Percentiles rank a stretch among this genome's conserved stretches.
phyloP scores from a whole-genome alignment of 2,888 invertebrate genomes.

The Geotrupes spiniger region DNA sequence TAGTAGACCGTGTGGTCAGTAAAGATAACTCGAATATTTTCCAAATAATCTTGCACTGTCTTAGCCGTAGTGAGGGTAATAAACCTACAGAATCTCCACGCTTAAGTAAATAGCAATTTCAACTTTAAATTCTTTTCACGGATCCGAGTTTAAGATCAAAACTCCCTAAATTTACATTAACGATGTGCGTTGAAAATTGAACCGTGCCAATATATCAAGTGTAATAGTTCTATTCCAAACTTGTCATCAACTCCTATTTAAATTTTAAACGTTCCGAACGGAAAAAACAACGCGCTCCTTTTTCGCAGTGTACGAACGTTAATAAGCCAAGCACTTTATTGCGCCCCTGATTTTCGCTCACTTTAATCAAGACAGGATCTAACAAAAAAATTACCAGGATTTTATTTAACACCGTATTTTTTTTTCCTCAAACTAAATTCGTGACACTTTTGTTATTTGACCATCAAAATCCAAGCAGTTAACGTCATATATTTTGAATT shows the following conservation, averaged over 20 bases:
- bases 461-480: background rate
- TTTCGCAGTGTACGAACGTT: no score
- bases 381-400: constrained; percentile 2
- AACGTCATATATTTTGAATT: no score
- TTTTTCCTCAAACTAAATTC: background rate
- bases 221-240: constrained; percentile 37
- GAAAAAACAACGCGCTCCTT: no score
- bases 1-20: background rate
- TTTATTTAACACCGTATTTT: background rate
- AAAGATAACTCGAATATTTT: constrained; percentile 5
- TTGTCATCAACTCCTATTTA: constrained; percentile 36
- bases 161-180: constrained; percentile 39
- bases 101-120: constrained; percentile 8
- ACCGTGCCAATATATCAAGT: constrained; percentile 34
- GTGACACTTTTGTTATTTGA: background rate
- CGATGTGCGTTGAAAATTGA: constrained; percentile 39
- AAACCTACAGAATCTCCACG: constrained; percentile 1
- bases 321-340: background rate
- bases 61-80: background rate
- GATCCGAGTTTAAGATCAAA: constrained; percentile 35
- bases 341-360: background rate
- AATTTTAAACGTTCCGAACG: background rate
- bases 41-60: constrained; percentile 1
- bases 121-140: constrained; percentile 36
- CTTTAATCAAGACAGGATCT: background rate